These are phyloP conservation scores for Euura lappo DNA, from an alignment of 1,140 invertebrate species.

Conservation along the genomic window DNA sequence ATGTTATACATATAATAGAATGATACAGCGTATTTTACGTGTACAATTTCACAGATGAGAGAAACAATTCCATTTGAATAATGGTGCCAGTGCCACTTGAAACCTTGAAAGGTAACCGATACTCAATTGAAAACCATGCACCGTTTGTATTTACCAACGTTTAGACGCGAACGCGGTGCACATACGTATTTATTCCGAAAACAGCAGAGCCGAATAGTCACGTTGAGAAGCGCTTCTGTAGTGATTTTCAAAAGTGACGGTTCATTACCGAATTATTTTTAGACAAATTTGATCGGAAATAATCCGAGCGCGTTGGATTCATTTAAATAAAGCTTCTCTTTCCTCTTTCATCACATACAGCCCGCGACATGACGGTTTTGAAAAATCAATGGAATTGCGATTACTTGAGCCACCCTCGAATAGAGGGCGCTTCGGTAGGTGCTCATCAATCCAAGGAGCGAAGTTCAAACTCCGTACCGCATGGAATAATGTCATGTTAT, in stretches of 20 bases:
- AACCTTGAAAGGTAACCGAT: not conserved
- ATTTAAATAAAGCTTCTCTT: not conserved
- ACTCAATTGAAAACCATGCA: not conserved
- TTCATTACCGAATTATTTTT: not conserved
- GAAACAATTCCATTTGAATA: not conserved
- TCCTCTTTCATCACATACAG: not conserved
- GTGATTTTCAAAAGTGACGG: not conserved
- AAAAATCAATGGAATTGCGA: not conserved
- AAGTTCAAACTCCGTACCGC: not conserved
- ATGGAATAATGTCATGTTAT: too few relatives aligned
- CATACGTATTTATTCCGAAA: not conserved
- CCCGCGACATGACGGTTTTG: not conserved
- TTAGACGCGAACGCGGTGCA: too few relatives aligned
- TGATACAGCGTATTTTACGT: too few relatives aligned
- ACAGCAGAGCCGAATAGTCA: not conserved
- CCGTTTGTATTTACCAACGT: too few relatives aligned
- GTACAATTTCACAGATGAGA: not conserved
- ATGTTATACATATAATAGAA: too few relatives aligned
- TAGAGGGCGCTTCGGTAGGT: not conserved
- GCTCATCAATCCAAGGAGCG: not conserved
- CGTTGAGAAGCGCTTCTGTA: not conserved
- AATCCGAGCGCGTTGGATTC: not conserved
- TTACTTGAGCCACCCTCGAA: not conserved
- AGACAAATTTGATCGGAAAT: not conserved
- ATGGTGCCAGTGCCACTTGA: not conserved